Evolutionary conservation across 2,888 invertebrate species (phyloP), one percentile per base, ranked within the genome.

Genomic region (Resseliella maxima): DNA sequence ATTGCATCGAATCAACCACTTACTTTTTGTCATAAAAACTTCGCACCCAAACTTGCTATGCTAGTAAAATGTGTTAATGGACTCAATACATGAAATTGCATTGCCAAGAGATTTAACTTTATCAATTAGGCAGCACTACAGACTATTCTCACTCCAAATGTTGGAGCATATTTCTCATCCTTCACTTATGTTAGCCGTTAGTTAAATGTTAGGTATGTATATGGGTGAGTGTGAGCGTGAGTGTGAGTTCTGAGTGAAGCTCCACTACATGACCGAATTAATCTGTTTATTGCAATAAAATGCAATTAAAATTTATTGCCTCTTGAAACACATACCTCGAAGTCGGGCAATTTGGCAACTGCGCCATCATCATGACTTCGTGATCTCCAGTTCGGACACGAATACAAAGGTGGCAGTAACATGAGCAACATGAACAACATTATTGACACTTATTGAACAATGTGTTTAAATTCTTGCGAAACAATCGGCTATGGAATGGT

Each of bases 271-370:
- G 72, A 72, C 72, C n/a, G 72, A 72, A 72, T 72, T 72, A 72
- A 72, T 72, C 72, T 72, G 35, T 72, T 72, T 72, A 72, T 72
- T 72, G 72, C 72, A 72, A 72, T 72, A 72, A 72, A 72, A 72
- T 31, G 72, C 72, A 72, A 72, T 72, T 72, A 72, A 72, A 72
- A 72, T 72, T 72, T 72, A 72, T 72, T 72, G 72, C 72, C 72
- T 31, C 72, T 72, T 31, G 72, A 31, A 72, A 31, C 72, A 72
- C 72, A 72, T 72, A 72, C 35, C 27, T 35, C 72, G 35, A 72
- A 31, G 6, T 59, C 24, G 59, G n/a, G 35, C 72, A 72, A 59
- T 27, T 24, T 27, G 12, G 2, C 27, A 59, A 27, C 59, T 27
- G 59, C 59, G 27, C 31, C 72, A 72, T 59, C 72, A n/a, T 72